Base-by-base conservation (phyloP, 1,140 invertebrate genomes). In the Micrasema longulum region DNA sequence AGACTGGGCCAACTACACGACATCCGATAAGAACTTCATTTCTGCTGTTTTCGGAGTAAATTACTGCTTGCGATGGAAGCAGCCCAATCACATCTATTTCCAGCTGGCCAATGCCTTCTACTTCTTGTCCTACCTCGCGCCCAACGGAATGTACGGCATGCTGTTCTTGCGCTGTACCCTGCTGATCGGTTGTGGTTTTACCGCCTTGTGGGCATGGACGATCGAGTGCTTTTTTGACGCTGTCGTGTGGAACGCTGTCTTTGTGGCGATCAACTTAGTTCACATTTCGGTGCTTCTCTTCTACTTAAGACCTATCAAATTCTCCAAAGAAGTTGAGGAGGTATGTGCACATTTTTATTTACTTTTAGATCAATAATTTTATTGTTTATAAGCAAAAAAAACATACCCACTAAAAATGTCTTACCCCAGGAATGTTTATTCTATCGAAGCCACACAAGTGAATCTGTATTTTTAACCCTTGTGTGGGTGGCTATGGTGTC, bases 91-190 rank as follows among this genome's bases (percentile, higher is more conserved):
- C 81, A 84, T 92, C 60, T 93, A 92, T 83, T 93, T 92, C 82
- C 92, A 96, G 86, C 83, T 95, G 76, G 93, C 92, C 66, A 95
- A 95, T 83, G 88, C 89, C 57, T 94, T 93, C 79, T 90, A 95
- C 75, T 88, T 95, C 71, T 79, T 95, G 22, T 93, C 93, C 47
- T 92, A 95, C 77, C 83, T 95, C 52, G 92, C 93, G 35, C 91
- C 93, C 1, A 91, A 91, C 77, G 90, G 91, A 1, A 88, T 90
- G n/a, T 90, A 91, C 76, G 93, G 93, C 0, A 87, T 93, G 53
- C 82, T 96, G 2, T 94, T 93, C 86, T 82, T 95, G 77, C 88
- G 94, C 60, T 89, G 89, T 76, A 90, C 90, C 20, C 85, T 95
- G 65, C 86, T 94, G 48, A 85, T 94, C 43, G 93, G 92, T 31